Base-by-base conservation (phyloP, 2,797 vertebrate species). In the Aselliscus stoliczkanus region DNA sequence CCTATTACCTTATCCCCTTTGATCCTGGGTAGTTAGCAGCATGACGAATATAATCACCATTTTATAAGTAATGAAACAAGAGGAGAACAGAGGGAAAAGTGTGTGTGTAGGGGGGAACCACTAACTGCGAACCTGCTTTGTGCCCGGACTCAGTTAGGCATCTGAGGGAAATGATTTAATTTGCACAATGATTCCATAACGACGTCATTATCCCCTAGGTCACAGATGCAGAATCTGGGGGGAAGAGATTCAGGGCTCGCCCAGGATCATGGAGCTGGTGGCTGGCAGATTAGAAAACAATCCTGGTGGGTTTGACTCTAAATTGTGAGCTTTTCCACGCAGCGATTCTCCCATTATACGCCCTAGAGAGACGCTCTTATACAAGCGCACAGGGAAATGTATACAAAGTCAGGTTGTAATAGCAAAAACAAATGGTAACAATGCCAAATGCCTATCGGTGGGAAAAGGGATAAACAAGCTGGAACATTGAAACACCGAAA, bases 1-100 rank as follows among this genome's bases (percentile, higher is more conserved):
- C 56, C 37, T 52, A 60, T 77, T 90, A 27, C 7, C 34, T 17
- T 42, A n/a, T 62, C 64, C 18, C 23, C 56, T 80, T 84, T 79
- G 65, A 88, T 64, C 67, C 81, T 86, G 25, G 58, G 21, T 44
- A 21, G 60, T 70, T 67, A 79, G 75, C 67, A 86, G 20, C 27
- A 39, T 42, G 58, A 90, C 31, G 81, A 65, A 90, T 69, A 75
- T 13, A 90, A 69, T 84, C 67, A 69, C 21, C 25, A n/a, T n/a
- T 87, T 79, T 80, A 54, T 72, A 90, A 79, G 70, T 62, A 58
- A 73, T 25, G 13, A 42, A 56, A 79, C 20, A 12, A n/a, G 62
- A 82, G 52, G 29, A 62, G 70, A 83, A 56, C 5, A 50, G 37
- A 88, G 64, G 67, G 47, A n/a, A 72, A 67, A 29, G 52, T 11